Conservation (phyloP, 2,888 invertebrate genomes). For the Petrophora chlorosata region DNA sequence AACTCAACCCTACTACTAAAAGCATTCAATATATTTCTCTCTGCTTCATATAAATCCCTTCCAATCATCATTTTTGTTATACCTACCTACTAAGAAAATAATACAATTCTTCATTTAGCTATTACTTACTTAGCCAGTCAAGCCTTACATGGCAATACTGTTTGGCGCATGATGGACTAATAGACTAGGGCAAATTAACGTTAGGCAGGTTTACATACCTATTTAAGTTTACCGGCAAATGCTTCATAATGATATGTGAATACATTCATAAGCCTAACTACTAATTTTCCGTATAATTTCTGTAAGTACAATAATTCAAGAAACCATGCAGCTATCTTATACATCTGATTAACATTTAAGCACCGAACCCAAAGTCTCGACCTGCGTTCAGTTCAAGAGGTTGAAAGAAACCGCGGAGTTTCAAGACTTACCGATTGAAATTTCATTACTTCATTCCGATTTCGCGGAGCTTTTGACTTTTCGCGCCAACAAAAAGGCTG, state of each 20-base stretch:
- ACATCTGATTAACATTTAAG: conserved; percentile 24
- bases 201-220: no score
- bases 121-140: not conserved
- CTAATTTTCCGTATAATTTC: no score
- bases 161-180: no score
- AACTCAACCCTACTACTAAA: conserved; percentile 15
- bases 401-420: conserved; percentile 45
- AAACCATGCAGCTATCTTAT: no score
- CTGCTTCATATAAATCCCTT: conserved; percentile 7
- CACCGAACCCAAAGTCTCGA: conserved; percentile 9
- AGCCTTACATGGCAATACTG: not conserved
- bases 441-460: conserved; percentile 62
- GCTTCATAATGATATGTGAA: no score
- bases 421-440: conserved; percentile 54
- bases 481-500: conserved; percentile 50
- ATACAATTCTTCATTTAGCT: no score
- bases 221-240: no score
- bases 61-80: no score
- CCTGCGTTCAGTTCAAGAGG: conserved; percentile 31
- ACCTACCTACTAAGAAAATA: no score
- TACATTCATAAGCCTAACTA: no score
- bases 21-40: conserved; percentile 14
- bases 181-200: no score
- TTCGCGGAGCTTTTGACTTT: conserved; percentile 59
- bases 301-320: no score